Conservation (phyloP, 2,113 vertebrate species). For the Entelurus aequoreus region DNA sequence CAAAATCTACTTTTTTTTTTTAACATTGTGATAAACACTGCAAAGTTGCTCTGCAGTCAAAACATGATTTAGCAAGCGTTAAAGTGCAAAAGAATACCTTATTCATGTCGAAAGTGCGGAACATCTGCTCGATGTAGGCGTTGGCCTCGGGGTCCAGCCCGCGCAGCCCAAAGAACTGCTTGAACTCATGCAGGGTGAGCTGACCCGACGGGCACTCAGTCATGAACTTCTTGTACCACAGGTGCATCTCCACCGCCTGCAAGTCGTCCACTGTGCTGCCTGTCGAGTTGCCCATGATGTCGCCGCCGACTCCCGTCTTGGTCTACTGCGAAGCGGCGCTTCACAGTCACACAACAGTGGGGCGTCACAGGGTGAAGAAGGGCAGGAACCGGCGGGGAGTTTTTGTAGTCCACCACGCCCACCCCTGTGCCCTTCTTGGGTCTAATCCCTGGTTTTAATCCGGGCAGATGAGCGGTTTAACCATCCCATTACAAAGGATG, state of each 20-base stretch:
- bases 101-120: slow-evolving; percentile 92
- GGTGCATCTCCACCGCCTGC: slow-evolving; percentile 87
- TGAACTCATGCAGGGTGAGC: slow-evolving; percentile 87
- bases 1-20: too few species aligned
- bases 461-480: slow-evolving; percentile 51
- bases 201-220: slow-evolving; percentile 87
- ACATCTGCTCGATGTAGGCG: slow-evolving; percentile 91
- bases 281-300: slow-evolving; percentile 77
- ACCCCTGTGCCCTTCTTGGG: slow-evolving; percentile 27
- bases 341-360: slow-evolving; percentile 68
- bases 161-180: slow-evolving; percentile 85
- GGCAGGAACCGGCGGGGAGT: not conserved
- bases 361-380: slow-evolving; percentile 16
- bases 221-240: slow-evolving; percentile 96
- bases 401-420: slow-evolving; percentile 59
- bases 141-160: slow-evolving; percentile 82
- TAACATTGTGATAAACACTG: too few species aligned
- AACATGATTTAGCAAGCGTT: not conserved
- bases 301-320: slow-evolving; percentile 34
- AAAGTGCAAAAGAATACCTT: slow-evolving; percentile 68
- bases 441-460: slow-evolving; percentile 64
- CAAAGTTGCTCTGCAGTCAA: too few species aligned
- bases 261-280: slow-evolving; percentile 82
- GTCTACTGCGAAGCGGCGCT: slow-evolving; percentile 67
- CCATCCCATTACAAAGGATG: slow-evolving; percentile 6